Conservation (phyloP, 1,140 invertebrate species). For the Platorchestia sp. region DNA sequence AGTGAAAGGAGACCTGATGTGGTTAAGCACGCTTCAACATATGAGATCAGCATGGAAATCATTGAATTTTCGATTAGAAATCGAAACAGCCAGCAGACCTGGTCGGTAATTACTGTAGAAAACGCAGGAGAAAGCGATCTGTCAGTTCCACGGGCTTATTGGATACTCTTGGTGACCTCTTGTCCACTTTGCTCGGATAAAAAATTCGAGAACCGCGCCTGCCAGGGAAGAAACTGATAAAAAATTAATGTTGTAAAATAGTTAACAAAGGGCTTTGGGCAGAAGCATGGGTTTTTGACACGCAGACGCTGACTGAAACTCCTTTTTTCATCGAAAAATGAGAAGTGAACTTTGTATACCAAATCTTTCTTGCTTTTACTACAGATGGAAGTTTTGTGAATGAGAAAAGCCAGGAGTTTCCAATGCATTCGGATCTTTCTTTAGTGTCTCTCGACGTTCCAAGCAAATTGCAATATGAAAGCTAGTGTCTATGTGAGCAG, state of each 20-base stretch:
- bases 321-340: neutral
- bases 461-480: neutral
- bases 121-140: conserved; percentile 13
- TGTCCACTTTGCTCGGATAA: neutral
- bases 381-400: neutral
- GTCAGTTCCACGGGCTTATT: conserved; percentile 21
- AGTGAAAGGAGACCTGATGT: neutral
- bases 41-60: conserved; percentile 14
- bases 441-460: neutral
- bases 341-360: neutral
- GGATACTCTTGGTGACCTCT: conserved; percentile 31
- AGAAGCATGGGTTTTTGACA: neutral
- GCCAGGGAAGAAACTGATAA: neutral
- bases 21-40: neutral
- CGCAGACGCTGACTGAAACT: neutral
- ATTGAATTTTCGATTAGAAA: conserved; percentile 30
- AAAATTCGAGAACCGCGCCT: neutral
- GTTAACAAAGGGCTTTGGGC: neutral
- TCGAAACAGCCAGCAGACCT: neutral
- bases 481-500: neutral
- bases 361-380: neutral
- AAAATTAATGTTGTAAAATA: neutral
- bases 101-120: conserved; percentile 1
- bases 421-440: neutral
- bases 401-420: neutral